Percentiles rank a stretch among this genome's conserved stretches.
Conservation (phyloP, 2,888 invertebrate genomes). For the Noctua comes region DNA sequence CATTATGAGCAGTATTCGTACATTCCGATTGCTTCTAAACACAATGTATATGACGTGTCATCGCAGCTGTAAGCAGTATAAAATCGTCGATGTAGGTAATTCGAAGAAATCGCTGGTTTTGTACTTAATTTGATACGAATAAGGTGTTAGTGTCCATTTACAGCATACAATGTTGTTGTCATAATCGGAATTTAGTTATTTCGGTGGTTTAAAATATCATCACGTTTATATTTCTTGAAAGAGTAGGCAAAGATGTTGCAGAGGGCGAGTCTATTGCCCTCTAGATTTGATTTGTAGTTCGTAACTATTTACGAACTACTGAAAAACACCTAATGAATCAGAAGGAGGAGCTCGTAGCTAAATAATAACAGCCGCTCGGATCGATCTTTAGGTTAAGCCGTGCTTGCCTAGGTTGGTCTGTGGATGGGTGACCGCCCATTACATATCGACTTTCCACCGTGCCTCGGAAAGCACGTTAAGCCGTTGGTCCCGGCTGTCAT, state of each 20-base stretch:
- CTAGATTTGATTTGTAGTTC: too few species aligned
- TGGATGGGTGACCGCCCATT: too few species aligned
- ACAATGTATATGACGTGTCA: background rate
- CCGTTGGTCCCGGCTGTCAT: too few species aligned
- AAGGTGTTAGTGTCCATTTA: constrained; percentile 38
- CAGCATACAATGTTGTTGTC: constrained; percentile 13
- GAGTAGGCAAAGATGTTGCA: background rate
- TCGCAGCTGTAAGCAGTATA: constrained; percentile 27
- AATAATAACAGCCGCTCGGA: too few species aligned
- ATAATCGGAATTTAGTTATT: constrained; percentile 4
- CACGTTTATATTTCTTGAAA: background rate
- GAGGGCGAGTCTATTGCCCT: background rate
- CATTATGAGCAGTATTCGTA: background rate
- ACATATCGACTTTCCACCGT: too few species aligned
- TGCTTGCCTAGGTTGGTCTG: too few species aligned
- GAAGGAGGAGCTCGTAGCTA: too few species aligned
- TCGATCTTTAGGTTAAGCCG: too few species aligned
- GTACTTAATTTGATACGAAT: constrained; percentile 25
- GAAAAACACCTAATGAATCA: too few species aligned
- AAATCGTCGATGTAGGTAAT: constrained; percentile 42
- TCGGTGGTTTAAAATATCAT: background rate
- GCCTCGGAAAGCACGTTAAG: too few species aligned
- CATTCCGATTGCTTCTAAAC: background rate
- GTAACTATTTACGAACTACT: too few species aligned
- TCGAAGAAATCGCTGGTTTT: constrained; percentile 32